Evolutionary conservation across 2,888 invertebrate genomes (phyloP).

Genomic region (Cheilosia grossa): DNA sequence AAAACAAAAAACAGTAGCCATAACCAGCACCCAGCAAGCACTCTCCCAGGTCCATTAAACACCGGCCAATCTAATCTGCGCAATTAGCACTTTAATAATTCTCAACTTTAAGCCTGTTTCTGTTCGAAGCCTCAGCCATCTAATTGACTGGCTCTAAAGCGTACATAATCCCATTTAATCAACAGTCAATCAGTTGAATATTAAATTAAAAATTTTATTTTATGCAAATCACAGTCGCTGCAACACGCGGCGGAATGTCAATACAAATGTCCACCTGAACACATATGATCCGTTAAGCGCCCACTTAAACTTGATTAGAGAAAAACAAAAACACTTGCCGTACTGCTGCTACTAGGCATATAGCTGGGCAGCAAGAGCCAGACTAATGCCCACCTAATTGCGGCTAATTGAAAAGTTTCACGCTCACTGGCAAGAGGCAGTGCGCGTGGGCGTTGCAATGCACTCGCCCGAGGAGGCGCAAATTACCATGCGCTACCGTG

Average conservation of each 20-base stretch:
- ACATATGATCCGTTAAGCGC: conserved; percentile 29
- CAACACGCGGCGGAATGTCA: conserved; percentile 56
- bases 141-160: conserved; percentile 52
- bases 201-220: conserved; percentile 57
- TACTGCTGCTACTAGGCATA: neutral
- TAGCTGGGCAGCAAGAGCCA: conserved; percentile 9
- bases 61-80: conserved; percentile 37
- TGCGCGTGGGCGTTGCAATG: conserved; percentile 67
- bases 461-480: conserved; percentile 60
- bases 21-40: conserved; percentile 23
- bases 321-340: conserved; percentile 30
- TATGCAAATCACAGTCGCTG: conserved; percentile 54
- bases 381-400: conserved; percentile 66
- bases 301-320: conserved; percentile 47
- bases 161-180: conserved; percentile 48
- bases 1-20: conserved; percentile 5
- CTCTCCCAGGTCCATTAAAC: conserved; percentile 21
- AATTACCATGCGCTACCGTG: conserved; percentile 63
- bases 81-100: conserved; percentile 61
- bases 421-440: conserved; percentile 66
- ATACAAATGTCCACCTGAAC: conserved; percentile 42
- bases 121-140: conserved; percentile 28
- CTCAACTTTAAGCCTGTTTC: conserved; percentile 8
- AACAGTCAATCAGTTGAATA: conserved; percentile 46
- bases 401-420: conserved; percentile 73